Conservation (phyloP, 2,797 vertebrate genomes). For the Thripadectes ignobilis region DNA sequence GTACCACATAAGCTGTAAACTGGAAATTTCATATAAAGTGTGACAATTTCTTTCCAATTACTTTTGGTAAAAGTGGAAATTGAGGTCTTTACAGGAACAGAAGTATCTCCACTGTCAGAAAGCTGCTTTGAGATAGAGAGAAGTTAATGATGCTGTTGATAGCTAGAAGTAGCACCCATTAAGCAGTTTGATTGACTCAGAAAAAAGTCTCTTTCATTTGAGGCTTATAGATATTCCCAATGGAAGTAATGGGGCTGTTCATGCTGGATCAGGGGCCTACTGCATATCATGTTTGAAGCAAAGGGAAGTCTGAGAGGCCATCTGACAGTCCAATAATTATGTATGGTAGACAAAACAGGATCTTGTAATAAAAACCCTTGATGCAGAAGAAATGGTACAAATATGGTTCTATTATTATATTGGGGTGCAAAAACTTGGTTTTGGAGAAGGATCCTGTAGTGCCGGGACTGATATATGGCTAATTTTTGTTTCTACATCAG, state of each 20-base stretch:
- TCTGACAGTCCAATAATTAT: neutral
- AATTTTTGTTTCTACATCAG: neutral
- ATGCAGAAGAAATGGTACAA: neutral
- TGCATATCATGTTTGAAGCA: neutral
- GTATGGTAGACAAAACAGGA: neutral
- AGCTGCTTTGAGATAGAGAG: neutral
- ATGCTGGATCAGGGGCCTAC: neutral
- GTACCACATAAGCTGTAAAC: neutral
- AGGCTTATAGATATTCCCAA: neutral
- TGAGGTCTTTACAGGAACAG: neutral
- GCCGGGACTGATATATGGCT: neutral
- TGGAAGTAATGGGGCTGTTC: neutral
- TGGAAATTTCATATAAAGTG: neutral
- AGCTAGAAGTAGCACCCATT: neutral
- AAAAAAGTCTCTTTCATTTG: neutral
- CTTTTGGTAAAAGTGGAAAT: neutral
- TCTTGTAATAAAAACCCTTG: neutral
- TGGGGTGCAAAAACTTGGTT: neutral
- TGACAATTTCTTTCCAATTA: slow-evolving; percentile 7
- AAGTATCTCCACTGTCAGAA: neutral
- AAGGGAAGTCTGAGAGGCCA: neutral
- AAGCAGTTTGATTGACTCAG: neutral
- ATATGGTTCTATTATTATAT: neutral
- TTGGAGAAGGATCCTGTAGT: neutral
- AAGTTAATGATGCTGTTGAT: slow-evolving; percentile 10